Conservation (phyloP, 2,888 invertebrate genomes). For the Callinectes sapidus region DNA sequence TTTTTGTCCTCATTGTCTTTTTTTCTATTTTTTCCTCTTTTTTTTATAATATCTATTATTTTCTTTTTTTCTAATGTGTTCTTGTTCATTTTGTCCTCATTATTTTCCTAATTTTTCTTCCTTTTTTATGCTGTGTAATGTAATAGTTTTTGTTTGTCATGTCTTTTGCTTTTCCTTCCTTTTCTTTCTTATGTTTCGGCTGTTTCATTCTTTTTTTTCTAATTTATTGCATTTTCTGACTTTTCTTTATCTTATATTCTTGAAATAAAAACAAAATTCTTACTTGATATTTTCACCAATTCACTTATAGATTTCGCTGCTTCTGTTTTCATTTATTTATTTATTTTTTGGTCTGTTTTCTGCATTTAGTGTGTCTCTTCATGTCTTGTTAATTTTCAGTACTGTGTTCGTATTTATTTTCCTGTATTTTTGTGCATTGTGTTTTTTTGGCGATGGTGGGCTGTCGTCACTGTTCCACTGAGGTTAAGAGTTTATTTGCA, state of each 20-base stretch:
- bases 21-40: background rate
- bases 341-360: background rate
- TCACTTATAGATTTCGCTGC: too few relatives aligned
- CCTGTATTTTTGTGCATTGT: background rate
- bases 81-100: background rate
- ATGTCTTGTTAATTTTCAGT: too few relatives aligned
- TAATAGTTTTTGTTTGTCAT: background rate
- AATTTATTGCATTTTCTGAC: too few relatives aligned
- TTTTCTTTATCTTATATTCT: background rate
- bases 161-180: background rate
- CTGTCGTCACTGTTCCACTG: background rate
- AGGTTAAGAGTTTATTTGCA: background rate
- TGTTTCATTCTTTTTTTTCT: background rate
- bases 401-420: background rate
- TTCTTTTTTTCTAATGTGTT: too few relatives aligned
- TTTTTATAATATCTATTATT: background rate
- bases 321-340: background rate
- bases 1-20: background rate
- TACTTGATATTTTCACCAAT: too few relatives aligned
- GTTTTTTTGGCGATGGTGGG: background rate
- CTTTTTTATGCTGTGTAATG: too few relatives aligned
- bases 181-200: background rate
- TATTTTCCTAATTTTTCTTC: background rate
- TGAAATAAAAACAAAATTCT: too few relatives aligned
- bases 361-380: background rate